Conservation (phyloP, 1,140 invertebrate genomes). For the Plodia interpunctella region DNA sequence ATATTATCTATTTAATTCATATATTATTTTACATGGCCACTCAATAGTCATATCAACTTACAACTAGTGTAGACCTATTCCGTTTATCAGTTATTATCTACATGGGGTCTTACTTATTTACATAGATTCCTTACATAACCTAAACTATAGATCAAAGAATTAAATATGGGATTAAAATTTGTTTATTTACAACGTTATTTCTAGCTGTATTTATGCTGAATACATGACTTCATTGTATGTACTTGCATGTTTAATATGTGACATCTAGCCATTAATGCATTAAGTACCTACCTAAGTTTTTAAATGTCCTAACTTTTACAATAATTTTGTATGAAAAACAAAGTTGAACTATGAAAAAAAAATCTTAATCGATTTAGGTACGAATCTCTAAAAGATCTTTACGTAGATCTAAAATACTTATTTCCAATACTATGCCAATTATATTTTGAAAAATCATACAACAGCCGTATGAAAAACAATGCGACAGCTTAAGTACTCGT, state of each 20-base stretch:
- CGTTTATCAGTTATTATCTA: slow-evolving; percentile 28
- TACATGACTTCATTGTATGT: neutral
- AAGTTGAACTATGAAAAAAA: neutral
- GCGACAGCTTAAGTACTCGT: neutral
- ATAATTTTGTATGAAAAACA: neutral
- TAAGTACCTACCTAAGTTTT: neutral
- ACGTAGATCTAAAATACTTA: neutral
- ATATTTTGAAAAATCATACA: neutral
- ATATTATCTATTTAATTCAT: slow-evolving; percentile 40
- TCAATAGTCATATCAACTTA: slow-evolving; percentile 39
- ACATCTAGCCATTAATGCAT: neutral
- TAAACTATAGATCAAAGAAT: neutral
- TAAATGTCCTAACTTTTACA: neutral
- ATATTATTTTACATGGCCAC: slow-evolving; percentile 68
- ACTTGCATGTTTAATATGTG: neutral
- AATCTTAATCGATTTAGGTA: neutral
- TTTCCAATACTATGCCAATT: slow-evolving; percentile 9
- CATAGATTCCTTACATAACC: slow-evolving; percentile 7
- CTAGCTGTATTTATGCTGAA: neutral
- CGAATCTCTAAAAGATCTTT: neutral
- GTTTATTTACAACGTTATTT: neutral
- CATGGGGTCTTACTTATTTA: slow-evolving; percentile 38
- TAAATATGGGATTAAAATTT: neutral
- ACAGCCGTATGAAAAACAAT: neutral
- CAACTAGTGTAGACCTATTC: slow-evolving; percentile 23